These are phyloP conservation scores for Cyphomyrus discorhynchus DNA, from an alignment of 2,113 vertebrate genomes.

Conservation along the genomic window DNA sequence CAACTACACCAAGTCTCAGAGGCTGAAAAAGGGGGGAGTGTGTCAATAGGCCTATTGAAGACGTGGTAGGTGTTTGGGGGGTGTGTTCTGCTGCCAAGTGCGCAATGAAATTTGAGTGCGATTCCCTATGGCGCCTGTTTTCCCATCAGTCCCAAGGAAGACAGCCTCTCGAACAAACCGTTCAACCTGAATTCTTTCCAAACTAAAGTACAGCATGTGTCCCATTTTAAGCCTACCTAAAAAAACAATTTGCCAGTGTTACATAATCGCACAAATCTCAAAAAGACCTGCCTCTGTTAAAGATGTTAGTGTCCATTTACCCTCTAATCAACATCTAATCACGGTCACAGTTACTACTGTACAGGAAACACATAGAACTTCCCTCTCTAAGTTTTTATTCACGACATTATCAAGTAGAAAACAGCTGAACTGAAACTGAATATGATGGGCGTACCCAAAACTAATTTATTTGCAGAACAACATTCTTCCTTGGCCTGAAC, in stretches of 20 bases:
- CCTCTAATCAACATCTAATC: not conserved
- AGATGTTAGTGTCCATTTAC: not conserved
- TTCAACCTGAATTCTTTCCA: not conserved
- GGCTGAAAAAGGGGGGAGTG: not conserved
- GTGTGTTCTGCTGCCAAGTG: not conserved
- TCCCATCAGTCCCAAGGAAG: not conserved
- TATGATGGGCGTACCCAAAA: not conserved
- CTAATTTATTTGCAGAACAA: not conserved
- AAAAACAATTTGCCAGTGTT: not conserved
- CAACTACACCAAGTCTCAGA: constrained; percentile 20
- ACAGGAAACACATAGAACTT: not conserved
- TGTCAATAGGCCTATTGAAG: not conserved
- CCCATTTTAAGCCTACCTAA: not conserved
- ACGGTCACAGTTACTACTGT: not conserved
- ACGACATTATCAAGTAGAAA: not conserved
- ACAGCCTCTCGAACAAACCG: not conserved
- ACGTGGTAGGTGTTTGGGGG: not conserved
- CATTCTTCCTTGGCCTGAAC: not conserved
- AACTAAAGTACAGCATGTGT: not conserved
- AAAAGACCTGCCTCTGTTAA: not conserved
- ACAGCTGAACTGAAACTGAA: not conserved
- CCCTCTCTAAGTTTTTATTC: not conserved
- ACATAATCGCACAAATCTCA: not conserved
- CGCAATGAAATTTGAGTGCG: not conserved
- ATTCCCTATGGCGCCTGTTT: not conserved